phyloP scores from a whole-genome alignment of 1,140 invertebrate species.

The Monochamus saltuarius region DNA sequence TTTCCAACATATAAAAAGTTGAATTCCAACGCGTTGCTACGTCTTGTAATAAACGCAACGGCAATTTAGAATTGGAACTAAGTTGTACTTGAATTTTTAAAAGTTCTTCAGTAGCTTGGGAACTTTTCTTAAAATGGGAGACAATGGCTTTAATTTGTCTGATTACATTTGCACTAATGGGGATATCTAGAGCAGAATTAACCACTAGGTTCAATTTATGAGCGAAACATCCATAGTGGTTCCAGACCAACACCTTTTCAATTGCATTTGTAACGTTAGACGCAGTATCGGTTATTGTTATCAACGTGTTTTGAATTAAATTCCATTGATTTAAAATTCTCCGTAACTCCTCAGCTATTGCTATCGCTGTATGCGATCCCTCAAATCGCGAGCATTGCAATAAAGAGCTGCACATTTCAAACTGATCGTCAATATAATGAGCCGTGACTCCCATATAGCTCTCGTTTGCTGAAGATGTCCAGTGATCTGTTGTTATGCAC shows the following conservation, averaged over 20 bases:
- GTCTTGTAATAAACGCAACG: too few relatives aligned
- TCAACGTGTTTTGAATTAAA: constrained; percentile 34
- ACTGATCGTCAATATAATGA: constrained; percentile 27
- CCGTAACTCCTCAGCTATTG: constrained; percentile 25
- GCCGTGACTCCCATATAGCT: constrained; percentile 26
- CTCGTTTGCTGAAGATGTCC: constrained; percentile 25
- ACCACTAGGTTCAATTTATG: constrained; percentile 39
- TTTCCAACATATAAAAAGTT: too few relatives aligned
- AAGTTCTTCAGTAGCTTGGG: constrained; percentile 28
- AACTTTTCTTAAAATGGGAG: constrained; percentile 37
- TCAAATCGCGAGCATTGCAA: constrained; percentile 21
- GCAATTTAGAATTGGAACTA: too few relatives aligned
- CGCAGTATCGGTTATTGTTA: constrained; percentile 40
- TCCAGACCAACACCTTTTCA: constrained; percentile 25
- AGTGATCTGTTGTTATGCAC: constrained; percentile 17
- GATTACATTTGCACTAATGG: neutral
- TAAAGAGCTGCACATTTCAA: constrained; percentile 23
- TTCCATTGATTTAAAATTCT: constrained; percentile 32
- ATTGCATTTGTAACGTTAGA: constrained; percentile 37
- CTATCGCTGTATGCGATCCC: constrained; percentile 22
- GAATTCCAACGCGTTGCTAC: too few relatives aligned
- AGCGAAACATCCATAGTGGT: constrained; percentile 40
- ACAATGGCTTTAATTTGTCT: constrained; percentile 37
- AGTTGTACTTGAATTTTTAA: constrained; percentile 25
- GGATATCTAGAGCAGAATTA: constrained; percentile 12